Percentiles rank a stretch among this genome's conserved stretches.
Evolutionary conservation across 2,113 vertebrate genomes (phyloP).

Genomic region (Litocranius walleri): DNA sequence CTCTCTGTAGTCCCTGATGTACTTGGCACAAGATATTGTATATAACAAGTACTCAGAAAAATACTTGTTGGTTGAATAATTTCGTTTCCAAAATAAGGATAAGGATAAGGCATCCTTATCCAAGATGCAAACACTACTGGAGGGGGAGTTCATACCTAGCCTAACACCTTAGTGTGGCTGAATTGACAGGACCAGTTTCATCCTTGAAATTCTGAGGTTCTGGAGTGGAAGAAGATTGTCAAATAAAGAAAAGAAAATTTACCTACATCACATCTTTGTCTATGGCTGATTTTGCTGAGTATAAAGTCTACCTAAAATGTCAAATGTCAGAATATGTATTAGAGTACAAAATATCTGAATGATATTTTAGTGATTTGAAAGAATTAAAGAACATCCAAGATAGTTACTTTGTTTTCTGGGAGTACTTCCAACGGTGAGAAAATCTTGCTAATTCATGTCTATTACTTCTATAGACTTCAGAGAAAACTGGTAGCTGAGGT

Average conservation of each 20-base stretch:
- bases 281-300: neutral
- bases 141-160: neutral
- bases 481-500: neutral
- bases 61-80: neutral
- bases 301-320: neutral
- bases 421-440: neutral
- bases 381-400: neutral
- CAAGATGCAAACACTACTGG: neutral
- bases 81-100: neutral
- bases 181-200: neutral
- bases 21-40: neutral
- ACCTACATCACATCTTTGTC: neutral
- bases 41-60: constrained; percentile 6
- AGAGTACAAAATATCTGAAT: neutral
- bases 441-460: constrained; percentile 15
- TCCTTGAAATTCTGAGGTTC: neutral
- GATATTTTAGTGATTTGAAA: neutral
- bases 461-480: neutral
- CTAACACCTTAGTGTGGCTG: neutral
- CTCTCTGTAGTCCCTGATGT: neutral
- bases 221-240: neutral
- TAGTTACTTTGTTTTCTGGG: neutral
- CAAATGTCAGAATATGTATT: neutral
- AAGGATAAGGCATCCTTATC: neutral
- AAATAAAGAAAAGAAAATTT: neutral